Conservation (phyloP, 2,113 vertebrate species). For the Python bivittatus region DNA sequence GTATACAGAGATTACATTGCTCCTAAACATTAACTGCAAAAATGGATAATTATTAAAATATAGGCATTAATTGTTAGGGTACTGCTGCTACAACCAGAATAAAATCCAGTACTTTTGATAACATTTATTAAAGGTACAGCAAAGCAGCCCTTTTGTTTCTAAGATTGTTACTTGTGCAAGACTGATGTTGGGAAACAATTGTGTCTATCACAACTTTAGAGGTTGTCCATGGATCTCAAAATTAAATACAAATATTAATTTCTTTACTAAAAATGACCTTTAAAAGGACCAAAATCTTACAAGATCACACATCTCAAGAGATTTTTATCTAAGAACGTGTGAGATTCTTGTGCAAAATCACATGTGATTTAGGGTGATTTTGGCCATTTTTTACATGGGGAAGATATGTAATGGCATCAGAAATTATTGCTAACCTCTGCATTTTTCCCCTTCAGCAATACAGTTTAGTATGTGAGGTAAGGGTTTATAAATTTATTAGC, state of each 20-base stretch:
- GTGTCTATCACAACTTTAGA: too few species aligned
- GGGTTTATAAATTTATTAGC: background rate
- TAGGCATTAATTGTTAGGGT: background rate
- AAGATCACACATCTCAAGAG: too few species aligned
- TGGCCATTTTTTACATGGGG: too few species aligned
- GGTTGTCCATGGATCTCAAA: too few species aligned
- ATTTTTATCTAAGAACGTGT: too few species aligned
- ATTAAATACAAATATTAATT: too few species aligned
- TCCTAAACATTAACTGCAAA: background rate
- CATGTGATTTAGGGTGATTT: too few species aligned
- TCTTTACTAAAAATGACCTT: too few species aligned
- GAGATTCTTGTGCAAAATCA: too few species aligned
- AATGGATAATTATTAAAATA: background rate
- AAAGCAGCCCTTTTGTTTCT: background rate
- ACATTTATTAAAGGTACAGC: background rate
- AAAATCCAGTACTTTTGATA: background rate
- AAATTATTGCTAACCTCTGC: too few species aligned
- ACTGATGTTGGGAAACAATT: background rate
- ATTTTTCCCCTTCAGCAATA: background rate
- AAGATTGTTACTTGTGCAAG: background rate
- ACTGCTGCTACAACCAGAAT: background rate
- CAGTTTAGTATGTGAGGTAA: background rate
- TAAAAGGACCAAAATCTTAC: too few species aligned
- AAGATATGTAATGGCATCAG: too few species aligned
- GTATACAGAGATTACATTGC: background rate